Percentiles rank a stretch among this genome's conserved stretches.
These are phyloP conservation scores for Bombyx mori DNA, from an alignment of 1,140 invertebrate species.

Conservation along the genomic window ASM3026992v2 NC_085121.1:13927001-13927500, in stretches of 20 bases:
- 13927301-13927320: slow-evolving; percentile 38
- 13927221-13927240: slow-evolving; percentile 17
- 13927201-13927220: slow-evolving; percentile 54
- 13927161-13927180: background rate
- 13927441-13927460: too few relatives aligned
- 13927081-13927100: slow-evolving; percentile 3
- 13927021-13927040: too few relatives aligned
- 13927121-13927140: slow-evolving; percentile 17
- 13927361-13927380: too few relatives aligned
- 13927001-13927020: too few relatives aligned
- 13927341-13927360: too few relatives aligned
- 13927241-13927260: background rate
- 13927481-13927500: too few relatives aligned
- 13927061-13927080: too few relatives aligned
- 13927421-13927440: too few relatives aligned
- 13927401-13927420: too few relatives aligned
- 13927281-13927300: slow-evolving; percentile 30
- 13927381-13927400: too few relatives aligned
- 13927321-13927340: slow-evolving; percentile 28
- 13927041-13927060: too few relatives aligned
- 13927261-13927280: slow-evolving; percentile 25
- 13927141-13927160: background rate
- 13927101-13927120: slow-evolving; percentile 22
- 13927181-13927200: slow-evolving; percentile 19
- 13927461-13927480: too few relatives aligned